Percentiles rank a stretch among this genome's conserved stretches.
Conservation (phyloP, 2,113 vertebrate genomes). For the Ginglymostoma cirratum region DNA sequence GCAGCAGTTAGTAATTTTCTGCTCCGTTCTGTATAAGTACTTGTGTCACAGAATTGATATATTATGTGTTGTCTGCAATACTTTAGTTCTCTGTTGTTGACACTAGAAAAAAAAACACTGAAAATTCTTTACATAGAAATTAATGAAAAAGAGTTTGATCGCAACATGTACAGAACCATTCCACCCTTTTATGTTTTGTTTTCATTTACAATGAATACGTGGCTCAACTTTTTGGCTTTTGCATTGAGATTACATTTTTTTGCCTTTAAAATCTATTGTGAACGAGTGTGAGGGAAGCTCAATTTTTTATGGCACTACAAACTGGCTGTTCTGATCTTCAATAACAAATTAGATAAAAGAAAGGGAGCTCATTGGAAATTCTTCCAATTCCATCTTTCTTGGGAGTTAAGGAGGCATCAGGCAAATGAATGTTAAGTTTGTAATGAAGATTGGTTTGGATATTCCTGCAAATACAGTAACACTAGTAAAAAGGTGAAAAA, state of each 20-base stretch:
- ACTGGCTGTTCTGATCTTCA: not conserved
- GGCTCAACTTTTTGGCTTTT: not conserved
- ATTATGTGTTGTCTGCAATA: not conserved
- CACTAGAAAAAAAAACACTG: not conserved
- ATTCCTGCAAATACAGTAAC: not conserved
- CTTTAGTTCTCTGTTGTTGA: not conserved
- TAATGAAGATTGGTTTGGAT: not conserved
- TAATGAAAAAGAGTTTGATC: not conserved
- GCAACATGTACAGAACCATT: not conserved
- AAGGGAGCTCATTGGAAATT: not conserved
- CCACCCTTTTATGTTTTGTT: not conserved
- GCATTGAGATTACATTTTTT: not conserved
- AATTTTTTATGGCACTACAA: not conserved
- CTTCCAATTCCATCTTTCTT: not conserved
- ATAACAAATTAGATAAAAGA: not conserved
- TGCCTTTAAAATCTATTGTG: not conserved
- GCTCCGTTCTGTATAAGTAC: not conserved
- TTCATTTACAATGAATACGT: not conserved
- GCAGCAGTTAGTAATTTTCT: conserved; percentile 29
- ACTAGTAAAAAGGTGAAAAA: not conserved
- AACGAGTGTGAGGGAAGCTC: not conserved
- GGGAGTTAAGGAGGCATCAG: not conserved
- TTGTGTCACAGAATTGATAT: conserved; percentile 5
- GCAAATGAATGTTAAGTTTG: not conserved
- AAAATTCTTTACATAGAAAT: not conserved